Percentiles rank a stretch among this genome's conserved stretches.
Evolutionary conservation across 53 echinoderm and acorn worm species (phyloP).

Genomic region (Astropecten irregularis): DNA sequence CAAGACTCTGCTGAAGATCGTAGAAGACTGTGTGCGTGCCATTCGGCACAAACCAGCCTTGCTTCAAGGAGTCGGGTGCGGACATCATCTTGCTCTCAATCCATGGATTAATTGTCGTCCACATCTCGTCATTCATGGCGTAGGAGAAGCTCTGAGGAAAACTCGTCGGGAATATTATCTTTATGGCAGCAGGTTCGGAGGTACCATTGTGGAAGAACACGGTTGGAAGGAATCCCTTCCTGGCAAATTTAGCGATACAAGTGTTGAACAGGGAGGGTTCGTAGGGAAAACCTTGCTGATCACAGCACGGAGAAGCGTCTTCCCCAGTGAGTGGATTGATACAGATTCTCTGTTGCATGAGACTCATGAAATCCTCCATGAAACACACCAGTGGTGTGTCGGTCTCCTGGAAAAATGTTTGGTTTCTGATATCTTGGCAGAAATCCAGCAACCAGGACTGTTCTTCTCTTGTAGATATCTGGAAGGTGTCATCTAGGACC

Average conservation of each 20-base stretch:
- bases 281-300: slow-evolving; percentile 39
- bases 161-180: slow-evolving; percentile 41
- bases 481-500: slow-evolving; percentile 53
- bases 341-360: slow-evolving; percentile 16
- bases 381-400: slow-evolving; percentile 7
- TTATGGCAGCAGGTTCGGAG: slow-evolving; percentile 14
- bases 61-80: slow-evolving; percentile 62
- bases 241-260: slow-evolving; percentile 29
- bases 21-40: slow-evolving; percentile 55
- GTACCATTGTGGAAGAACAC: not conserved
- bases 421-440: slow-evolving; percentile 56
- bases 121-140: slow-evolving; percentile 55
- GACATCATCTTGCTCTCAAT: slow-evolving; percentile 23
- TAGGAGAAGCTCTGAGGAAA: slow-evolving; percentile 22
- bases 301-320: slow-evolving; percentile 48
- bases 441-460: slow-evolving; percentile 79
- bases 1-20: slow-evolving; percentile 77
- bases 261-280: slow-evolving; percentile 25
- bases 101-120: slow-evolving; percentile 65
- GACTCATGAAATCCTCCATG: slow-evolving; percentile 26
- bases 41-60: slow-evolving; percentile 66
- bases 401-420: slow-evolving; percentile 54
- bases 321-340: not conserved
- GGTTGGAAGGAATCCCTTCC: not conserved
- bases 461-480: slow-evolving; percentile 38